Evolutionary conservation across 2,888 invertebrate genomes (phyloP).

Genomic region (Julus scanicus): DNA sequence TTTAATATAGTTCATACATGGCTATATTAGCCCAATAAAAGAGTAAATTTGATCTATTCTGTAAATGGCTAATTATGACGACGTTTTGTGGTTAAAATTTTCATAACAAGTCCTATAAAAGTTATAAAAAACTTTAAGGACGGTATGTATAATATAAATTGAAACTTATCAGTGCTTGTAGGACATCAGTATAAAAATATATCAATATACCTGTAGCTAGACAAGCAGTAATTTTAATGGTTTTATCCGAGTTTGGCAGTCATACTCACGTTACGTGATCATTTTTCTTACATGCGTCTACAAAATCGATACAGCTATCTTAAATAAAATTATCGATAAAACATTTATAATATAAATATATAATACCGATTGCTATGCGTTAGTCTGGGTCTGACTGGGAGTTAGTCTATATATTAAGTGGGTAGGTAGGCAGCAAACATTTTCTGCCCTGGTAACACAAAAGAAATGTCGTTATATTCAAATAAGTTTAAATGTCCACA

Average conservation of each 20-base stretch:
- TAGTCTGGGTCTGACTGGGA: neutral
- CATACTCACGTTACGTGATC: neutral
- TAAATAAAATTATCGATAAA: conserved; percentile 47
- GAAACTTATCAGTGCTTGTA: too few species aligned
- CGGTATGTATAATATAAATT: too few species aligned
- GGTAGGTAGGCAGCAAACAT: neutral
- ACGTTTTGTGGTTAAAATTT: too few species aligned
- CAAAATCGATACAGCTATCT: conserved; percentile 22
- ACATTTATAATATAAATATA: conserved; percentile 44
- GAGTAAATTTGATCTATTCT: too few species aligned
- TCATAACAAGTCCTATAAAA: too few species aligned
- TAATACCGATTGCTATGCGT: conserved; percentile 11
- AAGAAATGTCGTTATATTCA: neutral
- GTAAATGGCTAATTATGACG: too few species aligned
- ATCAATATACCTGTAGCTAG: too few species aligned
- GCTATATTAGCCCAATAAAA: too few species aligned
- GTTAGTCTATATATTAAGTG: neutral
- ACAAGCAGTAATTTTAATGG: neutral
- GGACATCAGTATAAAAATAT: too few species aligned
- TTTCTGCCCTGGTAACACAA: neutral
- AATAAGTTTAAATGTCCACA: neutral
- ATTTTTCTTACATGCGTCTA: neutral
- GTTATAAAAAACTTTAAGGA: too few species aligned
- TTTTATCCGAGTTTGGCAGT: conserved; percentile 7
- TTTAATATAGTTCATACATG: too few species aligned